Base-by-base conservation (phyloP, 2,888 invertebrate species). In the Rhamnusium bicolor region DNA sequence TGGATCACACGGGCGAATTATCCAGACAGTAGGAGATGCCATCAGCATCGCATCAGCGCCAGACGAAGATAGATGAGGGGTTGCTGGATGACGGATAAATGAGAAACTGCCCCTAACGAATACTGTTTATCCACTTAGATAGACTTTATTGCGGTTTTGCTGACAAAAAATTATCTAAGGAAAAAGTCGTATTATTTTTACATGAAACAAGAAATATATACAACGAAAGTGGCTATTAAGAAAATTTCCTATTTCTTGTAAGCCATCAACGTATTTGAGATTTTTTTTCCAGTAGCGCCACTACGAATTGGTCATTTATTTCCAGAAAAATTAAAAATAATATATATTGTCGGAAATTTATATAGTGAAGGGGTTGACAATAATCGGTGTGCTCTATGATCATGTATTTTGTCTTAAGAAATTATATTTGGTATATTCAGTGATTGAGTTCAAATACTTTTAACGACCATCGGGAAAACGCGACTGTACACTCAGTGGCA, bases 61-160 rank as follows among this genome's bases (percentile, higher is more conserved):
- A 75, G 79, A 82, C 78, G 82, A 83, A 83, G 83, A 83, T 83
- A 72, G 79, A 83, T 83, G 80, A 69, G 69, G 51, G 69, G 69
- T 75, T 70, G 65, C 66, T 72, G 76, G 73, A 71, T 81, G 80
- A 79, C 77, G 82, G 74, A 79, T 81, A 81, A 81, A 82, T 82
- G 82, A 81, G 81, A 80, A 81, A 79, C 76, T 75, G 75, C 69
- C 78, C 80, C 77, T 72, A 75, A 75, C 74, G 77, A 78, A 80
- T 71, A 75, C 72, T 73, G 75, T 77, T 77, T 75, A 75, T 77
- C 75, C 75, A 72, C 74, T 75, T 72, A 72, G 66, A 40, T 61
- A 49, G 69, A 73, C 66, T 76, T 76, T 76, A 75, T 73, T 75
- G 73, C 73, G 73, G 70, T 68, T 72, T 27, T n/a, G 51, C 66